Base-by-base conservation (phyloP, 2,888 invertebrate species). In the Eupsilia transversa region DNA sequence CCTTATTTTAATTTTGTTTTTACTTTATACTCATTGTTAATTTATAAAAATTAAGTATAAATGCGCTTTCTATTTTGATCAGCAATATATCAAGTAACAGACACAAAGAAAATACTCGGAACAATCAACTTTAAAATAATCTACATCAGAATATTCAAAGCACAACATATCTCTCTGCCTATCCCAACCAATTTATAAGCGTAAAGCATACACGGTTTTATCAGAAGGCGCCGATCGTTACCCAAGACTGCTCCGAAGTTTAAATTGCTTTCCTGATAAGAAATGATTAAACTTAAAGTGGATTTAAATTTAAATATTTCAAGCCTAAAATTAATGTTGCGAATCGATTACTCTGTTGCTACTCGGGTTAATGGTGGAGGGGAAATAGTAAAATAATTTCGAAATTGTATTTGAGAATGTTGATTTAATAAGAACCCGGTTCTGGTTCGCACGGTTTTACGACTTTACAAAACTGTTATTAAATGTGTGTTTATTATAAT, bases 191-290 rank as follows among this genome's bases (percentile, higher is more conserved):
- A 73, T 70, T 82, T 59, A 78, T 49, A 82, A 82, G 78, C 82
- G 67, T 68, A 56, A 81, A 78, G 70, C 81, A 81, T 78, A 81
- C 70, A 81, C 82, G 81, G 65, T 23, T 17, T 77, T 82, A 82
- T 78, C 81, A 74, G 74, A 27, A 67, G 49, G 60, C 63, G 17
- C 78, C 82, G 74, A 81, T 81, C 81, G 63, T 74, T 81, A 81
- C 68, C 66, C 80, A 60, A 81, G 71, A 71, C 63, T 67, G 80
- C 41, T 54, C 14, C 71, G 33, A 82, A 82, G 83, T 82, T 82
- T 76, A 83, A 82, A 82, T 82, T 82, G 69, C 79, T 79, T 82
- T 79, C 49, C 66, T 70, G 83, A 82, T 82, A 82, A 82, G 82
- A 83, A 83, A 82, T 82, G 68, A 82, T 82, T 78, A 70, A 82